These are phyloP conservation scores for Zoanthus sansibaricus DNA, from an alignment of 92 coral and sea anemone genomes.

Conservation along the genomic window DNA sequence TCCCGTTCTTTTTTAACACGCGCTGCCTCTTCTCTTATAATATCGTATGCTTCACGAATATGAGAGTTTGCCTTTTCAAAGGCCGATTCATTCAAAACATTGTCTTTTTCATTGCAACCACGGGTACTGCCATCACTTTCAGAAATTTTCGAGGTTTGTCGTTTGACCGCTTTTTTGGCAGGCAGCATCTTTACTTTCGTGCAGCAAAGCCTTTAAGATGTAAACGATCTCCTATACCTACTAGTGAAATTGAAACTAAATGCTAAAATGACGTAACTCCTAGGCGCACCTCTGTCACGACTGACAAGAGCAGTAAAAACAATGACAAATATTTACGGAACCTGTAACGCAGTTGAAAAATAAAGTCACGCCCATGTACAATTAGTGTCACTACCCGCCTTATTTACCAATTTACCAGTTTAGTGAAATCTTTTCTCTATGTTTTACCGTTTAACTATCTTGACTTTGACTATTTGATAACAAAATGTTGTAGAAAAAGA, in stretches of 20 bases:
- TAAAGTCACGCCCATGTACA: too few species aligned
- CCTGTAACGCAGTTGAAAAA: too few species aligned
- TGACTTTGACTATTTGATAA: too few species aligned
- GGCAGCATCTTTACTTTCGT: too few species aligned
- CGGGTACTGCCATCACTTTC: too few species aligned
- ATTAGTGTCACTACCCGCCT: too few species aligned
- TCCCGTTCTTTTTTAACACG: not conserved
- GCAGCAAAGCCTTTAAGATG: too few species aligned
- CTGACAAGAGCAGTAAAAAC: not conserved
- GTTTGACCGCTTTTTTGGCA: not conserved
- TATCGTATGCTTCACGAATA: slow-evolving; percentile 8
- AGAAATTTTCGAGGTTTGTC: slow-evolving; percentile 4
- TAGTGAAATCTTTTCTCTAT: too few species aligned
- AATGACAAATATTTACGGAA: not conserved
- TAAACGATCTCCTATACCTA: not conserved
- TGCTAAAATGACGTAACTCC: not conserved
- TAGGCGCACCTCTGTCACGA: not conserved
- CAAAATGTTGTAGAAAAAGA: too few species aligned
- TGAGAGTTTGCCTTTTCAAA: not conserved
- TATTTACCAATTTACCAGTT: too few species aligned
- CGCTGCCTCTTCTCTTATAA: not conserved
- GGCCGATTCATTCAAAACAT: not conserved
- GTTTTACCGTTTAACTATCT: too few species aligned
- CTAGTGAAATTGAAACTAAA: not conserved
- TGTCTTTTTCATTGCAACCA: not conserved